Evolutionary conservation across 2,113 vertebrate species (phyloP).

Genomic region (Pterocles burchelli): DNA sequence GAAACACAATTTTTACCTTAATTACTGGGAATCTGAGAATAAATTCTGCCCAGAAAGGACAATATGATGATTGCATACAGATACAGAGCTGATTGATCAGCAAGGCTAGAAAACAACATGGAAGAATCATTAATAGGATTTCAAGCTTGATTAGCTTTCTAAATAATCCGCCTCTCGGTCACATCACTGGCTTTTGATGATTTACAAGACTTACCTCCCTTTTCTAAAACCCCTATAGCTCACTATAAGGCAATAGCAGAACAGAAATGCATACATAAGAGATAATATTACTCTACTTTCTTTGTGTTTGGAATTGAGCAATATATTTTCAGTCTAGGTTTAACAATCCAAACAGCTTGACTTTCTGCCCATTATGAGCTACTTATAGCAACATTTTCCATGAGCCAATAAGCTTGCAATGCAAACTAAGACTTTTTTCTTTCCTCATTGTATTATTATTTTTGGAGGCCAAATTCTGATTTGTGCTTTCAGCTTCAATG

Average conservation of each 20-base stretch:
- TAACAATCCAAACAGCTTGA: background rate
- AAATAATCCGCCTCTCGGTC: background rate
- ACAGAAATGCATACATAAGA: background rate
- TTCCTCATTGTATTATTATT: background rate
- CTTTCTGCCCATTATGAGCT: background rate
- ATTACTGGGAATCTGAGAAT: background rate
- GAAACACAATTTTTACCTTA: background rate
- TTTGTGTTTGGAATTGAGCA: background rate
- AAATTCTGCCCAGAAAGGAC: background rate
- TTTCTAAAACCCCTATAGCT: background rate
- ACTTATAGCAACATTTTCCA: background rate
- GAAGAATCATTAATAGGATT: background rate
- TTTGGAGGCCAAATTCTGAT: background rate
- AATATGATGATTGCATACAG: background rate
- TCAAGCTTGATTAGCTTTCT: background rate
- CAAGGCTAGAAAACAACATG: background rate
- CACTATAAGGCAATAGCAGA: background rate
- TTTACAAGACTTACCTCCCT: background rate
- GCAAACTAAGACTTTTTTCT: background rate
- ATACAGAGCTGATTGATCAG: background rate
- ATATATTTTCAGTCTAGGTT: background rate
- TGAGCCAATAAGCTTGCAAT: background rate
- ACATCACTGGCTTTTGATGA: background rate
- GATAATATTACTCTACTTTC: background rate
- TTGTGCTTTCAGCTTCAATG: background rate